A percentile compares a stretch with the other conserved stretches of the same genome.
phyloP scores from a whole-genome alignment of 1,140 invertebrate species.

The Trichogramma pretiosum region DNA sequence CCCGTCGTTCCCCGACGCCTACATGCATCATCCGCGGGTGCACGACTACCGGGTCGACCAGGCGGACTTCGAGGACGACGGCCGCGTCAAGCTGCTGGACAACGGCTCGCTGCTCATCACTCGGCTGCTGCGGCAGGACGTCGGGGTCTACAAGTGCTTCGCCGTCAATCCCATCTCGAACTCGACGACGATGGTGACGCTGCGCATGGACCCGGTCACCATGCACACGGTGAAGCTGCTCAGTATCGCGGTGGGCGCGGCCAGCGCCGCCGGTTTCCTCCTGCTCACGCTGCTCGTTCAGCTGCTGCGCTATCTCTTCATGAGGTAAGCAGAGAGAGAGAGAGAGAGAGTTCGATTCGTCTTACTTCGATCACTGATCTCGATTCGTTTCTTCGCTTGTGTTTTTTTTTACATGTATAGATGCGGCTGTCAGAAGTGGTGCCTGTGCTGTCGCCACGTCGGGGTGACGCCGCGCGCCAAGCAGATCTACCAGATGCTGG shows the following conservation, averaged over 20 bases:
- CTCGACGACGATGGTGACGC: conserved; percentile 58
- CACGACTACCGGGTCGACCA: conserved; percentile 40
- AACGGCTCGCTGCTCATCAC: conserved; percentile 63
- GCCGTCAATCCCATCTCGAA: conserved; percentile 77
- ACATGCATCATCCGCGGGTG: conserved; percentile 54
- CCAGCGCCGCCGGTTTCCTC: conserved; percentile 70
- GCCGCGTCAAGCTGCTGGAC: conserved; percentile 47
- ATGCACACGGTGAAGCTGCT: conserved; percentile 74
- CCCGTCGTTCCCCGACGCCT: conserved; percentile 52
- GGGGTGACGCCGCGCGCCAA: conserved; percentile 64
- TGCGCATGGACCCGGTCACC: conserved; percentile 73
- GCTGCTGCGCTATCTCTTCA: conserved; percentile 59
- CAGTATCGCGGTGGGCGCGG: conserved; percentile 72
- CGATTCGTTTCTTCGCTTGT: background rate
- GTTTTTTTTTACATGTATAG: conserved; percentile 33
- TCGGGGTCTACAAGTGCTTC: conserved; percentile 80
- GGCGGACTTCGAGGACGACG: conserved; percentile 29
- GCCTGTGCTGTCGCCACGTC: conserved; percentile 58
- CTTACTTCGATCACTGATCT: background rate
- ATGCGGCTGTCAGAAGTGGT: conserved; percentile 53
- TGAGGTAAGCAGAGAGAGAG: conserved; percentile 65
- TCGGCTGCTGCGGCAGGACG: conserved; percentile 62
- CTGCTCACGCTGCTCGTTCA: conserved; percentile 68
- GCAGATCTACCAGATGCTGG: conserved; percentile 77
- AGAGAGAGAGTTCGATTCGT: too few species aligned